A percentile compares a stretch with the other conserved stretches of the same genome.
phyloP scores from a whole-genome alignment of 2,797 vertebrate species.

The Yasuhikotakia modesta region DNA sequence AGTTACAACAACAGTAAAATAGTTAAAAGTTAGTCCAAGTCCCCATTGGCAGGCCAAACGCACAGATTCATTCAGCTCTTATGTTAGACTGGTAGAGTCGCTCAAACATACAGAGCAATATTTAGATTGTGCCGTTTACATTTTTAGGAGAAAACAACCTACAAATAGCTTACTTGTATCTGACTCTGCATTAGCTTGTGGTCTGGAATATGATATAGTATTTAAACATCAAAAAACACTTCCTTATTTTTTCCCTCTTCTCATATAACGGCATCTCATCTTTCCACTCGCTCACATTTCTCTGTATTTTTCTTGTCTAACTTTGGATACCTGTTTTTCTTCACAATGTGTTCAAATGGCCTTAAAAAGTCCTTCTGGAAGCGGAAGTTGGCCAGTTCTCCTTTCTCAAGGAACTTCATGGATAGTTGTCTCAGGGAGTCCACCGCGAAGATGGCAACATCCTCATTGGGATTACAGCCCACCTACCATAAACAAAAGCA shows the following conservation, averaged over 20 bases:
- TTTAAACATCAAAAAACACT: no score
- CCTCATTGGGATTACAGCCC: constrained; percentile 95
- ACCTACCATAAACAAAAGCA: constrained; percentile 73
- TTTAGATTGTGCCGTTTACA: background rate
- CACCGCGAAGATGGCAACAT: constrained; percentile 94
- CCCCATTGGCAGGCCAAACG: background rate
- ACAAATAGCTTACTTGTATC: no score
- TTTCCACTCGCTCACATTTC: no score
- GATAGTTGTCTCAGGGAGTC: constrained; percentile 95
- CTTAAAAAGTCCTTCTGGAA: constrained; percentile 97
- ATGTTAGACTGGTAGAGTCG: background rate
- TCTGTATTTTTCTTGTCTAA: background rate
- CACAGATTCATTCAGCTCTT: background rate
- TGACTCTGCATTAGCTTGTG: no score
- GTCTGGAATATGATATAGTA: no score
- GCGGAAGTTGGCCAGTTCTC: constrained; percentile 94
- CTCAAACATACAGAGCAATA: background rate
- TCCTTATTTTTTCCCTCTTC: no score
- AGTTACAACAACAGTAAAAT: no score
- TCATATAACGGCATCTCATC: no score
- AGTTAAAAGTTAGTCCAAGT: background rate
- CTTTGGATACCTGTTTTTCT: constrained; percentile 88
- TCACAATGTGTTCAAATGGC: constrained; percentile 97
- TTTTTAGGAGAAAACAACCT: background rate
- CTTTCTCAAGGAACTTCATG: constrained; percentile 97